Percentiles rank a stretch among this genome's conserved stretches.
These are phyloP conservation scores for Cosmopolites sordidus DNA, from an alignment of 2,888 invertebrate genomes.

Conservation along the genomic window DNA sequence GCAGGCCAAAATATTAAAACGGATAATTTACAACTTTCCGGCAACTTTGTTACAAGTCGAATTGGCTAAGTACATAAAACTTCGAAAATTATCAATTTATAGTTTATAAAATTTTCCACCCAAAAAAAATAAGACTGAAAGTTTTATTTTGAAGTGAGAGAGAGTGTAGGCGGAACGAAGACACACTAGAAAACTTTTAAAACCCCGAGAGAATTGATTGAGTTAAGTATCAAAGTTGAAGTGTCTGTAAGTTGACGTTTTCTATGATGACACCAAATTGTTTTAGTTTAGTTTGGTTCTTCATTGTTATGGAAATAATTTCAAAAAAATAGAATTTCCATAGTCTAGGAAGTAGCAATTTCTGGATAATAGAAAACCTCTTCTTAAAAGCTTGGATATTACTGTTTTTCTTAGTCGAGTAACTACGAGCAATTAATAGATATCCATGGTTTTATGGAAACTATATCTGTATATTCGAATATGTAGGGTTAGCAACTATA, in stretches of 20 bases:
- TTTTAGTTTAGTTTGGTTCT: conserved; percentile 11
- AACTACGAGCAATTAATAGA: too few species aligned
- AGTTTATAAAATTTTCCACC: conserved; percentile 19
- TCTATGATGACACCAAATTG: conserved; percentile 16
- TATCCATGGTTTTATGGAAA: too few species aligned
- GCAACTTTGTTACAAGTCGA: too few species aligned
- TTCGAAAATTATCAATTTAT: conserved; percentile 23
- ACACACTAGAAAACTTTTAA: conserved; percentile 35
- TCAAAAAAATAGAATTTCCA: background rate
- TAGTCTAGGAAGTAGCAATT: too few species aligned
- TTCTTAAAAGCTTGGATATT: too few species aligned
- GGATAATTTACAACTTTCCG: too few species aligned
- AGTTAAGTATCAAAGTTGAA: conserved; percentile 41
- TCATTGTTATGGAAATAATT: background rate
- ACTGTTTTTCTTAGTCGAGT: too few species aligned
- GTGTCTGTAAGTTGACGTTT: conserved; percentile 33
- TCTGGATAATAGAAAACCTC: too few species aligned
- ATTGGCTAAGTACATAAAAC: conserved; percentile 24
- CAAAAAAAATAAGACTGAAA: conserved; percentile 15
- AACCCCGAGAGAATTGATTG: conserved; percentile 38
- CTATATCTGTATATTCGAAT: too few species aligned
- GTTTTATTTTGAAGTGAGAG: conserved; percentile 22
- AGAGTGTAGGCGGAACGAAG: conserved; percentile 23
- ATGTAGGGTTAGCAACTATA: too few species aligned
- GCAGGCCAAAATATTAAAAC: conserved; percentile 6